A percentile compares a stretch with the other conserved stretches of the same genome.
These are phyloP conservation scores for Pseudobourletiella spinata DNA, from an alignment of 1,140 invertebrate species.

Conservation along the genomic window DNA sequence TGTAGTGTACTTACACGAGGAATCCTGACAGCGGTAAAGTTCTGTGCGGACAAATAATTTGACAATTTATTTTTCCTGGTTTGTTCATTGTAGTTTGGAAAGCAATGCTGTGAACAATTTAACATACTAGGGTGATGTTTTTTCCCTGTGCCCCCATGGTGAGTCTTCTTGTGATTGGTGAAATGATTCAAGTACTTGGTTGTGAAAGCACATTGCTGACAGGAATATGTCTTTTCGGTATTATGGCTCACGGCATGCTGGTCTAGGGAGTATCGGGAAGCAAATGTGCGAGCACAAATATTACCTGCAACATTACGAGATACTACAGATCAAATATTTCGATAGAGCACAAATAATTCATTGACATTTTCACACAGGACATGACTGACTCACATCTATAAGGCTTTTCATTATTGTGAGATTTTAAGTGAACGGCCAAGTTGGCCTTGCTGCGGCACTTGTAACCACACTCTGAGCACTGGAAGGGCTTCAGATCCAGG, in stretches of 20 bases:
- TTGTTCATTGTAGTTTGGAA: neutral
- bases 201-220: slow-evolving; percentile 56
- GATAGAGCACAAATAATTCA: too few species aligned
- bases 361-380: too few species aligned
- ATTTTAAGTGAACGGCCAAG: slow-evolving; percentile 39
- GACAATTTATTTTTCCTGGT: too few species aligned
- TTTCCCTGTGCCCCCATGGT: slow-evolving; percentile 41
- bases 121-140: neutral
- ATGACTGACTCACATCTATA: slow-evolving; percentile 39
- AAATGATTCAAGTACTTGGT: slow-evolving; percentile 60
- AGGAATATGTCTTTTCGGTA: slow-evolving; percentile 49
- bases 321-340: too few species aligned
- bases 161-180: slow-evolving; percentile 55
- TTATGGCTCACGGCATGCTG: slow-evolving; percentile 51
- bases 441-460: slow-evolving; percentile 37
- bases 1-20: slow-evolving; percentile 54
- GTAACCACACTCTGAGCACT: slow-evolving; percentile 38
- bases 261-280: slow-evolving; percentile 48
- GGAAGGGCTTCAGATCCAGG: slow-evolving; percentile 46
- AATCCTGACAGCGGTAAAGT: slow-evolving; percentile 51
- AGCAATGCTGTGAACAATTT: neutral
- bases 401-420: slow-evolving; percentile 40
- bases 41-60: slow-evolving; percentile 38
- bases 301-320: too few species aligned
- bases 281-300: slow-evolving; percentile 47